A percentile compares a stretch with the other conserved stretches of the same genome.
phyloP scores from a whole-genome alignment of 2,888 invertebrate genomes.

The Drosophila helvetica region DNA sequence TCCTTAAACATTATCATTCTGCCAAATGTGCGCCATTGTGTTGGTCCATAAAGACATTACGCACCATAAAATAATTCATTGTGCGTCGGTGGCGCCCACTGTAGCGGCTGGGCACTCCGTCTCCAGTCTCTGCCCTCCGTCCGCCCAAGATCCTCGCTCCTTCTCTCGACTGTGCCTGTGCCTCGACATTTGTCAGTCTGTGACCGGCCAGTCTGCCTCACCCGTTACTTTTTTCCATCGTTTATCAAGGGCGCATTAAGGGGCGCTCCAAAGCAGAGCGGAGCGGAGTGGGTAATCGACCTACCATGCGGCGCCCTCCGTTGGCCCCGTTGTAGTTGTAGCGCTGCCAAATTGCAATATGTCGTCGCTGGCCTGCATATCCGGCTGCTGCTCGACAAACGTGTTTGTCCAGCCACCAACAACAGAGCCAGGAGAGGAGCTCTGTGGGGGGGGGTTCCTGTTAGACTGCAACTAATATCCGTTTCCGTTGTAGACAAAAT shows the following conservation, averaged over 20 bases:
- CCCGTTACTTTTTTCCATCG: constrained; percentile 56
- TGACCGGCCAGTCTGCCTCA: constrained; percentile 17
- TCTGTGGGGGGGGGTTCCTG: constrained; percentile 19
- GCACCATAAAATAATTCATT: constrained; percentile 81
- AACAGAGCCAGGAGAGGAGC: too few species aligned
- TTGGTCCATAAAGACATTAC: constrained; percentile 78
- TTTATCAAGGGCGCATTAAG: constrained; percentile 75
- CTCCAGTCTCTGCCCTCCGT: constrained; percentile 9
- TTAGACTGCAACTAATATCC: constrained; percentile 80
- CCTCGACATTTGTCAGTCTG: constrained; percentile 69
- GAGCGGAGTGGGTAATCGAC: constrained; percentile 35
- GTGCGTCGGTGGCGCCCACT: constrained; percentile 51
- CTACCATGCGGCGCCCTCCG: constrained; percentile 68
- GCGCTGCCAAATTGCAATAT: constrained; percentile 73
- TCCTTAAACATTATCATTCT: constrained; percentile 55
- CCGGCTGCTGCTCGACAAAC: constrained; percentile 69
- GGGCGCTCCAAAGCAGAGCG: constrained; percentile 11
- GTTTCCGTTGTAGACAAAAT: constrained; percentile 82
- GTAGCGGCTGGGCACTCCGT: constrained; percentile 56
- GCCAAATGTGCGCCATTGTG: constrained; percentile 65
- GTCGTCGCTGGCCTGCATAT: constrained; percentile 62
- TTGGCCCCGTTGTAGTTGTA: constrained; percentile 30
- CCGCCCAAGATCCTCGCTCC: constrained; percentile 1
- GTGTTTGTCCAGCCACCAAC: constrained; percentile 62
- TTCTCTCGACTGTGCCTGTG: not conserved